Evolutionary conservation across 1,140 invertebrate species (phyloP), one percentile per base, ranked within the genome.

Genomic region (Trichonephila inaurata): DNA sequence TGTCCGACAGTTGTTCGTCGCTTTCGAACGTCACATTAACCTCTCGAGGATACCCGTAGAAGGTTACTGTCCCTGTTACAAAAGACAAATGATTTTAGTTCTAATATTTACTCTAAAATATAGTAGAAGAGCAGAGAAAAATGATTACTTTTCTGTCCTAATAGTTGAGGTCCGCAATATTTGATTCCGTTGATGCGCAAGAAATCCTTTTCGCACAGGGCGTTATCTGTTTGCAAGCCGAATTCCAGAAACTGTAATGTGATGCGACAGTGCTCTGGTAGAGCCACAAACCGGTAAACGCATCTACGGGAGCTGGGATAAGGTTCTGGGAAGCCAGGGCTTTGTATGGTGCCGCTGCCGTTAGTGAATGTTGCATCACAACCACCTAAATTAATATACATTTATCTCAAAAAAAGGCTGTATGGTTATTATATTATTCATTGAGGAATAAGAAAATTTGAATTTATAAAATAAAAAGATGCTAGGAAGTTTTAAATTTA

Each of bases 111-210:
- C 82, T 92, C 95, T 64, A 69, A 69, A 14, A 69, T 69, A 2
- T 69, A 24, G n/a, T 12, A n/a, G 64, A n/a, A 21, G 12, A 21
- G n/a, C 0, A 3, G 58, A 58, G 7, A 6, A 0, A 12, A 85
- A 85, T 8, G 60, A 94, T 95, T 94, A 95, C 95, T 94, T 60
- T 94, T 95, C 72, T 94, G 94, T 60, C 94, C 94, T 28, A 94
- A 16, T 24, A 95, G 91, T 40, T 95, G 95, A 40, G 89, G 91
- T 16, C 95, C 95, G 91, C 95, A 95, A 90, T 95, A 95, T 40
- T 94, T 92, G 61, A 95, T 92, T 21, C 94, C 94, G 81, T 95
- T 94, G n/a, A 95, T 94, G 88, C 95, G 93, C 44, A 95, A 51
- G 77, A 94, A 95, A 58, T 95, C 95, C 5, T 88, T 62, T 51